Evolutionary conservation across 2,113 vertebrate species (phyloP), one percentile per base, ranked within the genome.

Genomic region (Electrona antarctica): DNA sequence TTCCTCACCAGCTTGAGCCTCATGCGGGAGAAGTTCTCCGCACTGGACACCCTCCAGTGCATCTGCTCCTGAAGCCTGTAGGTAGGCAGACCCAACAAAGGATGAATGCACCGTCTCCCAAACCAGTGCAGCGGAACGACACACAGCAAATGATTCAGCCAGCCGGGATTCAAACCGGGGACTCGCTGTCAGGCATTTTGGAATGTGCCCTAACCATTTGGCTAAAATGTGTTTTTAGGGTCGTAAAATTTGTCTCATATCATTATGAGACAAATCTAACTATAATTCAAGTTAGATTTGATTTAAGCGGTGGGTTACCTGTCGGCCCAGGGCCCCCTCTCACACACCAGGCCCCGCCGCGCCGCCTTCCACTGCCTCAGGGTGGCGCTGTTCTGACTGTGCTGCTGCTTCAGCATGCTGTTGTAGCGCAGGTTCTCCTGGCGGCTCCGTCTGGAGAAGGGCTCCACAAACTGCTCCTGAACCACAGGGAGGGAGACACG

Each of bases 21-120:
- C 97, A 98, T 99, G 52, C 96, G 95, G 21, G 97, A 99, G 85
- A 94, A 98, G 86, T 98, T 99, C 91, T 99, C 97, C 21, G 95
- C 96, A 13, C 95, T 97, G 66, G 97, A 96, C 69, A 98, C 91
- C 70, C 96, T 95, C 96, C 97, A 99, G 81, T 95, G 93, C 87
- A 93, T 64, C 82, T 89, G 83, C 67, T 88, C 91, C 71, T 88
- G 93, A 73, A 94, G 93, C 90, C 97, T 98, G 88, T 48, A 50
- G 59, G 11, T 67, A 21, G 21, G 21, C 21, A 21, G 21, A 21
- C 21, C 21, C 21, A 21, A 21, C 21, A 2, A 21, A 21, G 2
- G 21, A 21, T 21, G 21, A 21, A 21, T 2, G 2, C 21, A 21
- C 21, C 21, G 21, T 21, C 21, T 21, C 21, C 21, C 21, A 21